Evolutionary conservation across 2,888 invertebrate genomes (phyloP), one percentile per base, ranked within the genome.

Genomic region (Cantharis nigra): DNA sequence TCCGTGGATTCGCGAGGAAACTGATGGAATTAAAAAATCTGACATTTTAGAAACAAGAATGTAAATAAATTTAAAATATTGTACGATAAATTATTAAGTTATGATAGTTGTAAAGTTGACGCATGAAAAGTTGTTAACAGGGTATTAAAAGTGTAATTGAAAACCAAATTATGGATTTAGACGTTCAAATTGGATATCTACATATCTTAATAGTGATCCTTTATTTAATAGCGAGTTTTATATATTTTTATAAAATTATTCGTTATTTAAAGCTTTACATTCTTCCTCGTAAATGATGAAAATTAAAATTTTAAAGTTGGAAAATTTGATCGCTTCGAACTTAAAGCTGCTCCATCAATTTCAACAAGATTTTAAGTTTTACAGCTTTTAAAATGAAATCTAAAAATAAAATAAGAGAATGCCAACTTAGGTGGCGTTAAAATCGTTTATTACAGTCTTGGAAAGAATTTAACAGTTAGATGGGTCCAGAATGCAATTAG

Each of bases 1-100:
- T 74, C 80, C 83, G 9, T 83, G 84, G 83, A 84, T 82, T 79
- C 86, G 86, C 85, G 80, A 82, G 82, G 82, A 80, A 65, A 78
- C 74, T 67, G 73, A 72, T 49, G 72, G 71, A 70, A 64, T 69
- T 4, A 72, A 79, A 69, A 80, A 81, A 74, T 71, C 79, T 28
- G 71, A 77, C 33, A 70, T 80, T 72, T 70, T 82, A 70, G 82
- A 82, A 75, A 82, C 82, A 9, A 80, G 76, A 72, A 83, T 82
- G 81, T 81, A 80, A 77, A 74, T 67, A 63, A 69, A 70, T 67
- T 64, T 63, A 30, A 13, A 33, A 18, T 49, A 62, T 73, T 63
- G 30, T 49, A 49, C 2, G n/a, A 49, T 49, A 49, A 49, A 49
- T 49, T 49, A 49, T 49, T n/a, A 49, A 69, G 3, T 18, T 69